phyloP scores from a whole-genome alignment of 2,113 vertebrate genomes.

The Perca flavescens region DNA sequence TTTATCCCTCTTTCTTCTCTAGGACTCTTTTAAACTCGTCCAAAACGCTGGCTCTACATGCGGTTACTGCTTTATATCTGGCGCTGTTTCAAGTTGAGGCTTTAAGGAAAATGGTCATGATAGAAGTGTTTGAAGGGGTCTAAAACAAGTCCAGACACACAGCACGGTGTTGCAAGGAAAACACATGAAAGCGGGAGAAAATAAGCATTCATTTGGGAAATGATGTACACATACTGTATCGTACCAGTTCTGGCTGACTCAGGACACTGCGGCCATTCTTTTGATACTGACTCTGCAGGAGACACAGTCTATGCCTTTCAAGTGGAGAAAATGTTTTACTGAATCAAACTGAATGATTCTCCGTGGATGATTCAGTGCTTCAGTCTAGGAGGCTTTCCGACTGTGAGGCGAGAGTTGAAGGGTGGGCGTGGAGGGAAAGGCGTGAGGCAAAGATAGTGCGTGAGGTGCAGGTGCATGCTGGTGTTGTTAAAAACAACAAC shows the following conservation, averaged over 20 bases:
- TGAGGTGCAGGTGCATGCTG: background rate
- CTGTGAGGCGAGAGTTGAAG: background rate
- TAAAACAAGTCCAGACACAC: conserved; percentile 81
- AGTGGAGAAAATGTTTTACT: conserved; percentile 16
- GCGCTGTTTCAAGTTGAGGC: conserved; percentile 80
- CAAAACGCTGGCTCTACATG: conserved; percentile 80
- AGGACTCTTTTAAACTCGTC: conserved; percentile 82
- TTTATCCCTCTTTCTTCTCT: conserved; percentile 83
- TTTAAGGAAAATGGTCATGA: conserved; percentile 80
- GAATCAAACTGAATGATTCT: conserved; percentile 28
- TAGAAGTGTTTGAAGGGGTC: conserved; percentile 79
- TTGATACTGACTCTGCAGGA: conserved; percentile 30
- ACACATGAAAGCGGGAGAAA: conserved; percentile 64
- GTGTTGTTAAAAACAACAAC: background rate
- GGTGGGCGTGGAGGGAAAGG: too few relatives aligned
- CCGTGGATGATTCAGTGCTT: too few relatives aligned
- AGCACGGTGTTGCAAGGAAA: conserved; percentile 54
- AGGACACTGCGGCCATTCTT: conserved; percentile 12
- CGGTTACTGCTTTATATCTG: conserved; percentile 82
- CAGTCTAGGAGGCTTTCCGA: background rate
- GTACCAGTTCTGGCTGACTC: conserved; percentile 23
- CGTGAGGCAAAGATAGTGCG: background rate
- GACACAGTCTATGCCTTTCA: conserved; percentile 12
- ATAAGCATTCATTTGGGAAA: conserved; percentile 49
- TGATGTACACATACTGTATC: background rate